phyloP scores from a whole-genome alignment of 1,140 invertebrate species.

The Ips typographus region DNA sequence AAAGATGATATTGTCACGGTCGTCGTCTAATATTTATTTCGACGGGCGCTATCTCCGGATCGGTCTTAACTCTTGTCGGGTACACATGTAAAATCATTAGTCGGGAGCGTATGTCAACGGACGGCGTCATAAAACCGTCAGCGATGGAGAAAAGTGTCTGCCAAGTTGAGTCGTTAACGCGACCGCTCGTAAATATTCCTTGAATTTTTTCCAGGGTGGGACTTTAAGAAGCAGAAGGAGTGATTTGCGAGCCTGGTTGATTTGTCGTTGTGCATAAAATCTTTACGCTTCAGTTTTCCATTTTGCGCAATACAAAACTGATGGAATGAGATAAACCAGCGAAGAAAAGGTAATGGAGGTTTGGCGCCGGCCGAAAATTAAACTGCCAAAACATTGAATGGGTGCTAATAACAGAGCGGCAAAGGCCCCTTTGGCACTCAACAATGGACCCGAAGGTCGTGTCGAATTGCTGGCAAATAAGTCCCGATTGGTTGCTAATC shows the following conservation, averaged over 20 bases:
- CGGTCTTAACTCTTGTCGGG: not conserved
- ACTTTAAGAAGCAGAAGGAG: not conserved
- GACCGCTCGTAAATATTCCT: slow-evolving; percentile 11
- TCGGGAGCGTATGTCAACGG: slow-evolving; percentile 7
- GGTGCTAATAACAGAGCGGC: slow-evolving; percentile 38
- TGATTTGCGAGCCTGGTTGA: slow-evolving; percentile 1
- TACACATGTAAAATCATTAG: slow-evolving; percentile 20
- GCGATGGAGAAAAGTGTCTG: slow-evolving; percentile 13
- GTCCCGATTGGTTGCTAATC: slow-evolving; percentile 7
- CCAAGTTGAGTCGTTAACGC: slow-evolving; percentile 19
- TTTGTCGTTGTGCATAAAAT: not conserved
- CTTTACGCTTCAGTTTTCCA: no score
- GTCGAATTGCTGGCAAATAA: slow-evolving; percentile 26
- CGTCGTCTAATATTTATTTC: not conserved
- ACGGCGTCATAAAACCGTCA: slow-evolving; percentile 10
- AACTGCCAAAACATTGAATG: slow-evolving; percentile 43
- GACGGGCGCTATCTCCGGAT: not conserved
- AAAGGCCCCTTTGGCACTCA: slow-evolving; percentile 7
- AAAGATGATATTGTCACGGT: not conserved
- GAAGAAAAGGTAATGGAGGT: not conserved
- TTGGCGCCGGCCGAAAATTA: slow-evolving; percentile 40
- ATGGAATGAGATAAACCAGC: not conserved
- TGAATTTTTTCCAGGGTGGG: slow-evolving; percentile 8
- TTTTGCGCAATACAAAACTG: not conserved
- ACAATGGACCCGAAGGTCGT: slow-evolving; percentile 16